Percentiles rank a stretch among this genome's conserved stretches.
Evolutionary conservation across 1,140 invertebrate genomes (phyloP).

Genomic region (Drosophila aff.): DNA sequence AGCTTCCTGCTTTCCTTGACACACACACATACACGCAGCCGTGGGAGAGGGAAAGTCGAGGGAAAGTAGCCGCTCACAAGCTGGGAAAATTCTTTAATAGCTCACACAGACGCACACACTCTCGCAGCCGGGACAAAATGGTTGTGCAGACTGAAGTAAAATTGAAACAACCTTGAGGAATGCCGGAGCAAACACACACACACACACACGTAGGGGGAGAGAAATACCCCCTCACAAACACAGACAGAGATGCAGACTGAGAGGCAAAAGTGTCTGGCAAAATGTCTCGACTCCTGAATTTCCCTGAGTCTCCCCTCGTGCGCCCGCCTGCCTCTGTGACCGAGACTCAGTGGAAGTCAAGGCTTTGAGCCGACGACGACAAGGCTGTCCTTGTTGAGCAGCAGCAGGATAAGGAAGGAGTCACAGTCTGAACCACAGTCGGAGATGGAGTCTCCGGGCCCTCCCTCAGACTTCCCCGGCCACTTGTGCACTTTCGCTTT

Average conservation of each 20-base stretch:
- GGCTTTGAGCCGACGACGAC: constrained; percentile 58
- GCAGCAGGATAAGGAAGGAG: constrained; percentile 45
- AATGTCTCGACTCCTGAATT: constrained; percentile 78
- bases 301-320: constrained; percentile 39
- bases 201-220: constrained; percentile 13
- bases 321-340: constrained; percentile 28
- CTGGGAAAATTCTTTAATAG: constrained; percentile 65
- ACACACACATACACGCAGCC: constrained; percentile 11
- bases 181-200: constrained; percentile 64
- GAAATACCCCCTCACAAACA: constrained; percentile 27
- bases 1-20: constrained; percentile 70
- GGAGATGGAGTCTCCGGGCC: not conserved
- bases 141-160: constrained; percentile 72
- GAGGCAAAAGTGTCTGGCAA: constrained; percentile 75
- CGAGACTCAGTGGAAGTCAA: constrained; percentile 63
- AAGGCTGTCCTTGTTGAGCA: constrained; percentile 40
- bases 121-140: constrained; percentile 51
- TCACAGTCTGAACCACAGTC: not conserved
- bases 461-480: not conserved
- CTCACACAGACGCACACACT: constrained; percentile 35
- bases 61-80: constrained; percentile 37
- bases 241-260: constrained; percentile 29
- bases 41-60: constrained; percentile 6
- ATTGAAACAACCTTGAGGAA: constrained; percentile 83
- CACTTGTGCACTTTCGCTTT: constrained; percentile 72